A percentile compares a stretch with the other conserved stretches of the same genome.
phyloP scores from a whole-genome alignment of 2,888 invertebrate species.

The Parthenolecanium corni region DNA sequence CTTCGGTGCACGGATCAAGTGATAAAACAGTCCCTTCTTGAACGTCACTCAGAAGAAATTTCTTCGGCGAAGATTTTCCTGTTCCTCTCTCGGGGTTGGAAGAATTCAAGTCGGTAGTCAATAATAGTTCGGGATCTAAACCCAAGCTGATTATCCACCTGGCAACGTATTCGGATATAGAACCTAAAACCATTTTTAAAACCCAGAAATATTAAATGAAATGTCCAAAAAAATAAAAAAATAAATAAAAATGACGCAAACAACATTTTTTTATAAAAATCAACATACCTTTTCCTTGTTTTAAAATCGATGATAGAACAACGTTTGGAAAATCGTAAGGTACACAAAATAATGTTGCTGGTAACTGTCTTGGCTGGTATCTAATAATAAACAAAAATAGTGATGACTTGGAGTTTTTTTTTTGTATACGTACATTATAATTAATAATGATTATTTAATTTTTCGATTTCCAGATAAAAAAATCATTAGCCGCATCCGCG shows the following conservation, averaged over 20 bases:
- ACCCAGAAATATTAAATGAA: neutral
- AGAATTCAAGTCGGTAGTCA: constrained; percentile 34
- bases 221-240: no score
- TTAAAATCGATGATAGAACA: constrained; percentile 21
- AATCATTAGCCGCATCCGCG: no score
- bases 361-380: constrained; percentile 13
- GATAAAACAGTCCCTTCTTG: constrained; percentile 33
- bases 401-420: no score
- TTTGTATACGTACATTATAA: no score
- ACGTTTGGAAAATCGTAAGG: constrained; percentile 19
- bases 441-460: no score
- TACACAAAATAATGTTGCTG: constrained; percentile 18
- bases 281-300: constrained; percentile 23
- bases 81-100: neutral
- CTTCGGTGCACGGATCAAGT: constrained; percentile 36
- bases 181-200: constrained; percentile 44
- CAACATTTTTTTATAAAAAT: neutral
- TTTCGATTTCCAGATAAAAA: no score
- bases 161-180: constrained; percentile 78
- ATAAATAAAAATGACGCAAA: no score
- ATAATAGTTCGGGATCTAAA: constrained; percentile 48
- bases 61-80: constrained; percentile 7
- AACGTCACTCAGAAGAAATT: constrained; percentile 10
- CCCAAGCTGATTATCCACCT: constrained; percentile 71
- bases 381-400: neutral